A percentile compares a stretch with the other conserved stretches of the same genome.
phyloP scores from a whole-genome alignment of 1,140 invertebrate species.

The Neomicropteryx cornuta region DNA sequence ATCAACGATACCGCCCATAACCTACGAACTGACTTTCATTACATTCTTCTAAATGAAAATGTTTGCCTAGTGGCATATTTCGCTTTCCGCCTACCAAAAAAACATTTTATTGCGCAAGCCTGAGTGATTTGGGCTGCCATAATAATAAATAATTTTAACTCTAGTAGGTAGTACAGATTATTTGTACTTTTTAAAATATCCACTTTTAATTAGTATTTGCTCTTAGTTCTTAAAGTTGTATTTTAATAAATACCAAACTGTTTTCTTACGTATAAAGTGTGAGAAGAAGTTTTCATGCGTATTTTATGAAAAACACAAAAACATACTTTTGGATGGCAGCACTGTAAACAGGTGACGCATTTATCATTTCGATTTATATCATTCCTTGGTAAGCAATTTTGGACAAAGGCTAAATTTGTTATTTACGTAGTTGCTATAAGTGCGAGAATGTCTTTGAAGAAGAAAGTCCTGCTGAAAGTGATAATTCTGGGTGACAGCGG shows the following conservation, averaged over 20 bases:
- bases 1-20: too few species aligned
- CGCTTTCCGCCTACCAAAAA: too few species aligned
- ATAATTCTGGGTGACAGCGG: conserved; percentile 97
- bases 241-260: too few species aligned
- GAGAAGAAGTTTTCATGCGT: too few species aligned
- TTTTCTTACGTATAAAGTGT: too few species aligned
- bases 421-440: conserved; percentile 20
- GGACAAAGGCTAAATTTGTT: background rate
- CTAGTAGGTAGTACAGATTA: too few species aligned
- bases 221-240: too few species aligned
- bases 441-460: conserved; percentile 73
- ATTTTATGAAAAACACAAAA: conserved; percentile 21
- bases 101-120: conserved; percentile 11
- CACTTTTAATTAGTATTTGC: too few species aligned
- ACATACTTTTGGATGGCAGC: background rate
- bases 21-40: too few species aligned
- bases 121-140: background rate
- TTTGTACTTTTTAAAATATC: too few species aligned
- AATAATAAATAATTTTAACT: background rate
- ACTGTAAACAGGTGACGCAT: conserved; percentile 3
- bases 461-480: conserved; percentile 94
- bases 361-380: background rate
- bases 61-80: conserved; percentile 13
- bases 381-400: background rate
- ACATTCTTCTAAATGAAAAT: too few species aligned